These are phyloP conservation scores for Hirudinaria manillensis DNA, from an alignment of 2,888 invertebrate genomes.

Conservation along the genomic window DNA sequence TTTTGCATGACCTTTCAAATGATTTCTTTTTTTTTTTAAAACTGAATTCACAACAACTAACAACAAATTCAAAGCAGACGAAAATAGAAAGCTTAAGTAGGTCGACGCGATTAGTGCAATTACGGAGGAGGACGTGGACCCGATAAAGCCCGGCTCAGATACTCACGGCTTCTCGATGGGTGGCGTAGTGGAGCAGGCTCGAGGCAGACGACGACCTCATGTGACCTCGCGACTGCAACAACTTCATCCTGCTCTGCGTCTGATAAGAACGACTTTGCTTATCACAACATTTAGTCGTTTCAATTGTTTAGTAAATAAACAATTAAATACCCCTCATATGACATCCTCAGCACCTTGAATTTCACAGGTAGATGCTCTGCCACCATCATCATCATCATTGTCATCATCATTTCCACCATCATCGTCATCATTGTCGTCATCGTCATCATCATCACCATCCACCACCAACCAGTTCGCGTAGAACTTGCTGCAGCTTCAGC, in stretches of 20 bases:
- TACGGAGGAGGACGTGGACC: too few relatives aligned
- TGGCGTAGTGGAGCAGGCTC: conserved; percentile 30
- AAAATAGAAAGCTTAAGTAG: neutral
- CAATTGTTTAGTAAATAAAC: neutral
- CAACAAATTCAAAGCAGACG: neutral
- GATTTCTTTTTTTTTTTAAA: neutral
- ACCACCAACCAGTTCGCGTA: conserved; percentile 51
- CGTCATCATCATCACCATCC: neutral
- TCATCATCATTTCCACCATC: too few relatives aligned
- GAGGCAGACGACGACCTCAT: conserved; percentile 33
- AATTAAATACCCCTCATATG: neutral
- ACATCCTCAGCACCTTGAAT: neutral
- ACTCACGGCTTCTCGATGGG: conserved; percentile 27
- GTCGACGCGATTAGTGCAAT: too few relatives aligned
- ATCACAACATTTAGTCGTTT: neutral
- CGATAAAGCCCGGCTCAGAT: too few relatives aligned
- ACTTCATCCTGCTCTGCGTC: conserved; percentile 40
- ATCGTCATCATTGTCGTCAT: neutral
- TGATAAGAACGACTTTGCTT: neutral
- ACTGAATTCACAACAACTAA: conserved; percentile 5
- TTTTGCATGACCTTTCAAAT: conserved; percentile 32
- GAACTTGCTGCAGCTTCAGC: conserved; percentile 59
- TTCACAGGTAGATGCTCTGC: neutral
- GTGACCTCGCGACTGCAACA: conserved; percentile 36
- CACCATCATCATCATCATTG: too few relatives aligned